Percentiles rank a stretch among this genome's conserved stretches.
phyloP scores from a whole-genome alignment of 2,113 vertebrate species.

The Ceyx margarethae region DNA sequence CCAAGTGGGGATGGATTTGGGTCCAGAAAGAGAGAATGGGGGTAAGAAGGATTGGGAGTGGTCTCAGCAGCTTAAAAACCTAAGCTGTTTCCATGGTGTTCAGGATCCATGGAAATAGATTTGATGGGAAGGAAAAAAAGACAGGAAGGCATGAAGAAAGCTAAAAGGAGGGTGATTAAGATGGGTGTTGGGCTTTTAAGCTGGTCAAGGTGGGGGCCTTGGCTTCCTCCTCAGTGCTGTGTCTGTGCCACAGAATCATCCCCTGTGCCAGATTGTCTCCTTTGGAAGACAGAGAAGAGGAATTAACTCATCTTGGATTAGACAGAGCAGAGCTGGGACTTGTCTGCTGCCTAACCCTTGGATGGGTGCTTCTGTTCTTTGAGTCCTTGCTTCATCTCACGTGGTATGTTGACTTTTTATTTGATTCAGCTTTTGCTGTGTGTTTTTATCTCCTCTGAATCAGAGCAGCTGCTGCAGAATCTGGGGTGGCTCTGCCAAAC shows the following conservation, averaged over 20 bases:
- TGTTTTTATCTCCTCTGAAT: background rate
- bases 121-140: background rate
- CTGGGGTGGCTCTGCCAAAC: background rate
- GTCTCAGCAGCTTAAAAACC: background rate
- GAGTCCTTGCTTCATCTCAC: background rate
- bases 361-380: background rate
- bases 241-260: background rate
- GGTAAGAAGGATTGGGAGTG: background rate
- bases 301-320: background rate
- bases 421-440: background rate
- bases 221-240: background rate
- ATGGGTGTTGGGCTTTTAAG: background rate
- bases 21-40: background rate
- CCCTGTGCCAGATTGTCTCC: background rate
- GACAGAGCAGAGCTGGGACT: background rate
- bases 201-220: background rate
- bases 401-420: background rate
- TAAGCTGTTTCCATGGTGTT: background rate
- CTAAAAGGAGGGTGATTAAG: background rate
- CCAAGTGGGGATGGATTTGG: background rate
- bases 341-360: background rate
- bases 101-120: background rate
- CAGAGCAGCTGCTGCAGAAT: background rate
- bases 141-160: background rate
- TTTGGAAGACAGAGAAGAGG: background rate